phyloP scores from a whole-genome alignment of 2,113 vertebrate genomes.

The Pipa parva region DNA sequence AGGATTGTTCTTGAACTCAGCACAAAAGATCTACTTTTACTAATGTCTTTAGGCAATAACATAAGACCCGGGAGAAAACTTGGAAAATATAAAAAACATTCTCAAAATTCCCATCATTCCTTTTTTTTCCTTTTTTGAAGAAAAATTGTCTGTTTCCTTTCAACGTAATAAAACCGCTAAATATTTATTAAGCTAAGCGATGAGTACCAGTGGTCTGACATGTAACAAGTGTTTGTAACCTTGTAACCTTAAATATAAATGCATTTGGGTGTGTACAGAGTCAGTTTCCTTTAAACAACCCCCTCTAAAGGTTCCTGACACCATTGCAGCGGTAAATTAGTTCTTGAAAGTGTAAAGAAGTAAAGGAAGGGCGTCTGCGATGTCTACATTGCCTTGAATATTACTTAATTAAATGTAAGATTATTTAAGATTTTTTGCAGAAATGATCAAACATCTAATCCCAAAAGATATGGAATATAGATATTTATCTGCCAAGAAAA shows the following conservation, averaged over 20 bases:
- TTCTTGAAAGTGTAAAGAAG: too few relatives aligned
- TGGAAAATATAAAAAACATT: slow-evolving; percentile 56
- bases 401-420: too few relatives aligned
- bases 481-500: too few relatives aligned
- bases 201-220: background rate
- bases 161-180: accelerated
- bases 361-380: too few relatives aligned
- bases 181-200: slow-evolving; percentile 8
- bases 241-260: background rate
- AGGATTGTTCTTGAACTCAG: slow-evolving; percentile 7
- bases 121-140: slow-evolving; percentile 32
- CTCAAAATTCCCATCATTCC: slow-evolving; percentile 51
- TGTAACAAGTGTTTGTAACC: slow-evolving; percentile 1
- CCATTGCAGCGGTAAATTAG: too few relatives aligned
- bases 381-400: too few relatives aligned
- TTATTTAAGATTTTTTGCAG: too few relatives aligned
- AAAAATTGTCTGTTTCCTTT: background rate
- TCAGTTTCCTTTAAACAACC: too few relatives aligned
- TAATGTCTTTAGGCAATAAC: slow-evolving; percentile 45
- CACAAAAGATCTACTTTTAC: slow-evolving; percentile 44
- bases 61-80: slow-evolving; percentile 50
- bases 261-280: background rate
- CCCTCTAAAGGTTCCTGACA: too few relatives aligned
- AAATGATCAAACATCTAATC: too few relatives aligned
- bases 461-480: too few relatives aligned